Percentiles rank a stretch among this genome's conserved stretches.
Evolutionary conservation across 2,888 invertebrate genomes (phyloP).

Genomic region (Embidobia sp.): DNA sequence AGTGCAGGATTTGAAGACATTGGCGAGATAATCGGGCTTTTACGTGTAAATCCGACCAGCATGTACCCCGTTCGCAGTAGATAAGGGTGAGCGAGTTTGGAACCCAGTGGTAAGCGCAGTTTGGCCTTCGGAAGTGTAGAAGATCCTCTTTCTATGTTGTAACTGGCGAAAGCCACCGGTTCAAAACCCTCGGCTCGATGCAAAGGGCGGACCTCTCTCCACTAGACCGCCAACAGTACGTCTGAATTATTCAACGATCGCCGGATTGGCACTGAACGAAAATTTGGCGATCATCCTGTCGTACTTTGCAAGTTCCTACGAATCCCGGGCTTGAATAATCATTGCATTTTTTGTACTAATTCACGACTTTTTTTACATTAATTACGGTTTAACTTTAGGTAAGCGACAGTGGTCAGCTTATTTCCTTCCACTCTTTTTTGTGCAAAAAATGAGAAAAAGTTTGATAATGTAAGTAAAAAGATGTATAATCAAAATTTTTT

Average conservation of each 20-base stretch:
- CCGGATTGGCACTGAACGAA: constrained; percentile 64
- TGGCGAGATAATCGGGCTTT: constrained; percentile 54
- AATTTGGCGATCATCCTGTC: constrained; percentile 65
- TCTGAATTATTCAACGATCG: constrained; percentile 69
- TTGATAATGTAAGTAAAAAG: too few relatives aligned
- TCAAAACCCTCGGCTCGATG: constrained; percentile 58
- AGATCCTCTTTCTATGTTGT: constrained; percentile 60
- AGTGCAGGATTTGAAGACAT: constrained; percentile 15
- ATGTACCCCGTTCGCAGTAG: constrained; percentile 45
- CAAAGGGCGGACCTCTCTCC: constrained; percentile 54
- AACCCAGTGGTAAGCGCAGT: constrained; percentile 41
- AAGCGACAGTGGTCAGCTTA: neutral
- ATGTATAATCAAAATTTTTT: too few relatives aligned
- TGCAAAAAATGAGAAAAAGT: too few relatives aligned
- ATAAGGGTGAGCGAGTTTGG: constrained; percentile 54
- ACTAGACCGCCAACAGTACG: constrained; percentile 60
- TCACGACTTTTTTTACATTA: constrained; percentile 12
- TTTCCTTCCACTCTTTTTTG: too few relatives aligned
- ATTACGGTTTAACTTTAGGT: constrained; percentile 12
- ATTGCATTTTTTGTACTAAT: constrained; percentile 11
- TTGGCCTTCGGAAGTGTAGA: constrained; percentile 59
- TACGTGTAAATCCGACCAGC: constrained; percentile 53
- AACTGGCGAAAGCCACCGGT: constrained; percentile 61
- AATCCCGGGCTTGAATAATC: constrained; percentile 51
- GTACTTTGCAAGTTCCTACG: constrained; percentile 54